Evolutionary conservation across 2,797 vertebrate species (phyloP).

Genomic region (Chloroceryle amazona): DNA sequence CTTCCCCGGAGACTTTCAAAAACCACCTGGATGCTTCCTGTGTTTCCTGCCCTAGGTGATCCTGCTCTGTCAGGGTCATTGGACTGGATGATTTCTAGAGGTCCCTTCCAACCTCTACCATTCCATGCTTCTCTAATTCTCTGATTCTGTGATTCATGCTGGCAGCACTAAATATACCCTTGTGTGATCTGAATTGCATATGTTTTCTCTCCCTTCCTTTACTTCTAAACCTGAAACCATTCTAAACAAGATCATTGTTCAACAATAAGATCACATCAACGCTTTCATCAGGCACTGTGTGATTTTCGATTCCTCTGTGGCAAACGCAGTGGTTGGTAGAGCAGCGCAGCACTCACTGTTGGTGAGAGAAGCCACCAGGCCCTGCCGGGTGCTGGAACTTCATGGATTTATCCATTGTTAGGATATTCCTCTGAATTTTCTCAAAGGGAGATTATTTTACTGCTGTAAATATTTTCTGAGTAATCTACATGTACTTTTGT

Average conservation of each 20-base stretch:
- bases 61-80: no score
- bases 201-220: background rate
- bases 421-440: background rate
- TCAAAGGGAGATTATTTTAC: background rate
- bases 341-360: background rate
- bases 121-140: no score
- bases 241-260: background rate
- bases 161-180: background rate
- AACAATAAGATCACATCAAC: background rate
- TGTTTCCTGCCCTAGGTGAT: no score
- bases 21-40: no score
- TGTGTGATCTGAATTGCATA: background rate
- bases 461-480: background rate
- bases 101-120: no score
- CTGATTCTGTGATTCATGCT: background rate
- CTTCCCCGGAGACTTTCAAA: no score
- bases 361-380: background rate
- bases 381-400: background rate
- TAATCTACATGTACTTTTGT: background rate
- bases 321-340: rapidly evolving
- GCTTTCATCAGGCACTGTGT: rapidly evolving
- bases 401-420: background rate
- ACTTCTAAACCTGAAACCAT: background rate
- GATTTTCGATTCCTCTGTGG: rapidly evolving
- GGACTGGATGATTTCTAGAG: no score